A percentile compares a stretch with the other conserved stretches of the same genome.
phyloP scores from a whole-genome alignment of 2,888 invertebrate genomes.

The Microplitis deprimator region DNA sequence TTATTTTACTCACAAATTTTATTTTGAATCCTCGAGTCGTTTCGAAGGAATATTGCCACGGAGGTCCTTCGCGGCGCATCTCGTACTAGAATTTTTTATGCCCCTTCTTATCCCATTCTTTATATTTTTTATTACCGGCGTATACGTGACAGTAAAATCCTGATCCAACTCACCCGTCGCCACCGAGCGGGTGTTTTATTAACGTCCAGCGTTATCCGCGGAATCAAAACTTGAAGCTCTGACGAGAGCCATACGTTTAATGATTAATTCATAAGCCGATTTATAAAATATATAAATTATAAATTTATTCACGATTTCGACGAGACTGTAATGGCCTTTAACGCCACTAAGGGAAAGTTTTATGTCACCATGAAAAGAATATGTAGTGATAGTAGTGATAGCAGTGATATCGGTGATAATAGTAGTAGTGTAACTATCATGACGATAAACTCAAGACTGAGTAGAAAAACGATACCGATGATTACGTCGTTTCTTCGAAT shows the following conservation, averaged over 20 bases:
- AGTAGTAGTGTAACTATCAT: background rate
- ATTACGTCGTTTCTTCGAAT: background rate
- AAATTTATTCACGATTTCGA: background rate
- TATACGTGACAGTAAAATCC: conserved; percentile 3
- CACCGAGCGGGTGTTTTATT: background rate
- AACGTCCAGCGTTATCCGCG: background rate
- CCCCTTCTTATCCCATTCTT: conserved; percentile 2
- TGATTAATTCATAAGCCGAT: background rate
- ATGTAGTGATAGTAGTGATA: background rate
- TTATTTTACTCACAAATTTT: background rate
- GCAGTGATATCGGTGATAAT: no score
- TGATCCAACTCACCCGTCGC: background rate
- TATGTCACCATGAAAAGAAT: background rate
- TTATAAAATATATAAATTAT: background rate
- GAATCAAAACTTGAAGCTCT: background rate
- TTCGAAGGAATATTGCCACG: background rate
- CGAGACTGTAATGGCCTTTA: background rate
- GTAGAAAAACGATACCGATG: background rate
- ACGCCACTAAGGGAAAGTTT: background rate
- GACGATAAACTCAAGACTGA: background rate
- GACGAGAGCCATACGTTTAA: background rate
- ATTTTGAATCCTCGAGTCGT: background rate
- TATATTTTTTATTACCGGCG: background rate
- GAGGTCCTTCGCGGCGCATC: background rate
- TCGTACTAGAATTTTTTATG: background rate